Percentiles rank a stretch among this genome's conserved stretches.
phyloP scores from a whole-genome alignment of 2,888 invertebrate genomes.

The Ernsta delagoae region DNA sequence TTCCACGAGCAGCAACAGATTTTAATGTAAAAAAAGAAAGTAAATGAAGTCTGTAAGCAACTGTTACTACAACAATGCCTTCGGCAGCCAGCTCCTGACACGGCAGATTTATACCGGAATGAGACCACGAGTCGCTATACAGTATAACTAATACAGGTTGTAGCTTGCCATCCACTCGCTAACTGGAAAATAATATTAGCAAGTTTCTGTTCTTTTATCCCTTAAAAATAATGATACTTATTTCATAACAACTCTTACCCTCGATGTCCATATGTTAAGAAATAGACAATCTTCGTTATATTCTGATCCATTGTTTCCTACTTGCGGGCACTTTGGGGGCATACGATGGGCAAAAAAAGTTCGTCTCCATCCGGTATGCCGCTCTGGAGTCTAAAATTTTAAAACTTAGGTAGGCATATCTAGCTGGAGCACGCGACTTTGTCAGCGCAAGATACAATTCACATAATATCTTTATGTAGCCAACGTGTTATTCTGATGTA shows the following conservation, averaged over 20 bases:
- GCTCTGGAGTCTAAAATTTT: constrained; percentile 86
- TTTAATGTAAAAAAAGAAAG: constrained; percentile 88
- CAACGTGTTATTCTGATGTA: too few species aligned
- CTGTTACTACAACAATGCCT: constrained; percentile 88
- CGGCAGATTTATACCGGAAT: constrained; percentile 80
- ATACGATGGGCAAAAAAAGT: constrained; percentile 89
- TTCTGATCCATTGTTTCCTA: constrained; percentile 57
- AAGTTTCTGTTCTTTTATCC: neutral
- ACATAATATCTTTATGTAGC: too few species aligned
- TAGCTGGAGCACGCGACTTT: too few species aligned
- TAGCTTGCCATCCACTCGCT: constrained; percentile 79
- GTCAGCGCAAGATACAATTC: too few species aligned
- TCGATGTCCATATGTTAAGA: constrained; percentile 95
- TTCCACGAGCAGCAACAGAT: constrained; percentile 87
- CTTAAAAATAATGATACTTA: neutral
- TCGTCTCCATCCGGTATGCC: constrained; percentile 89
- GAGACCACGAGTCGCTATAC: constrained; percentile 86
- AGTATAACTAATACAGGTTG: constrained; percentile 89
- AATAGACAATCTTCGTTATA: constrained; percentile 94
- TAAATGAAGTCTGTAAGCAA: constrained; percentile 89
- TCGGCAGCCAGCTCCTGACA: constrained; percentile 91
- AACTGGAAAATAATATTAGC: constrained; percentile 58
- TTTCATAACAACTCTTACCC: constrained; percentile 69
- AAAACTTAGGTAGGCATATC: too few species aligned
- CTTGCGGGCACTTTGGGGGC: constrained; percentile 89